Base-by-base conservation (phyloP, 2,888 invertebrate genomes). In the Deroplatys truncata region DNA sequence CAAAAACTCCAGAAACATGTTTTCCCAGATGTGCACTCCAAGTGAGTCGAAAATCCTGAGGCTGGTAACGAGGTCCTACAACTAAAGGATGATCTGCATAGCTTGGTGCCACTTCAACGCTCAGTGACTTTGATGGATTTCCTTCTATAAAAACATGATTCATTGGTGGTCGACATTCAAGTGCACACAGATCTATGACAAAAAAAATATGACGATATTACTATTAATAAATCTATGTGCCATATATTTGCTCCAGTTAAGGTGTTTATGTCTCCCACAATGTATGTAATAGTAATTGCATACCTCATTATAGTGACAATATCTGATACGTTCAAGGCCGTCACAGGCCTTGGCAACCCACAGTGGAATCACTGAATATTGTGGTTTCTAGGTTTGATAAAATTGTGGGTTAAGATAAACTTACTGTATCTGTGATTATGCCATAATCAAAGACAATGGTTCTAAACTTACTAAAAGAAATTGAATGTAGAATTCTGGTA, bases 11-110 rank as follows among this genome's bases (percentile, higher is more conserved):
- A 92, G 97, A 97, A 25, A 96, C 95, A 91, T 96, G 95, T 43
- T 92, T 92, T 0, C 96, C 96, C 87, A 97, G 93, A 91, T 94
- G 92, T 88, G 96, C 95, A 0, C 96, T 95, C 93, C 95, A 94
- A 88, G 93, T 93, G 91, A 96, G 94, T 90, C 94, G 94, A 84
- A 98, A 93, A 93, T 98, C 98, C 35, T 95, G 92, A 0, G 93
- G 92, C 92, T 96, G 95, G 93, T 97, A 98, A 90, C 97, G 94
- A 0, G 97, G 96, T 0, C 98, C 98, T 90, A 96, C 95, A 7
- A 97, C 96, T 84, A 97, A 92, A 0, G 96, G 95, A 93, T 97
- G 94, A 92, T 98, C 97, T 0, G 97, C 96, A 92, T 96, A 96
- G 93, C 96, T 97, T 0, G 95, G 94, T 13, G 95, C 94, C 7